Evolutionary conservation across 2,113 vertebrate genomes (phyloP), one percentile per base, ranked within the genome.

Genomic region (Labrus mixtus): DNA sequence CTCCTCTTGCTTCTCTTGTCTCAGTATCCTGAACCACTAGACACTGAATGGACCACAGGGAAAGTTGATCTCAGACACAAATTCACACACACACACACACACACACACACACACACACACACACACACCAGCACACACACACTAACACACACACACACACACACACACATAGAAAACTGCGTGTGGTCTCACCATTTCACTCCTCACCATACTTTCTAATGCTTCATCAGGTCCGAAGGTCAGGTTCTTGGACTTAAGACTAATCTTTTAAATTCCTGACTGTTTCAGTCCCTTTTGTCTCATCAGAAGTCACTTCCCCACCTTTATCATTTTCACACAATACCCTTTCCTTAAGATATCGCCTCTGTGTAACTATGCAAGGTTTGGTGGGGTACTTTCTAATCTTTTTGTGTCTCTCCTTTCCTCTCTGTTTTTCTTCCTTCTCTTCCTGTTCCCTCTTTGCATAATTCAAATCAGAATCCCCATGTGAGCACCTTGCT

Each of bases 381-480:
- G 66, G 65, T 63, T 80, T 72, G 17, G 55, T 84, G 88, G 67
- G 89, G 87, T 85, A 79, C 79, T 73, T 76, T 78, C 54, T 61
- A 66, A 68, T 78, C 78, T 88, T 74, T 70, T 41, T 50, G 9
- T 64, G 64, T 69, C 19, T 25, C 16, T 61, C 63, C 39, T 62
- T 50, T 76, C 53, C 61, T 74, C 63, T 77, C 36, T 68, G 59
- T 89, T 84, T 86, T 80, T 78, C 78, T 75, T 61, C 75, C 43
- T 60, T 75, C 70, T 70, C 76, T 57, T 80, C 63, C 48, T 68
- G 16, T 64, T 39, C 57, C 37, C 46, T 63, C 65, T 90, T 90
- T 89, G 89, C 81, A 88, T 90, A 87, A 92, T 92, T 92, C 80
- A 91, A 91, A 89, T 92, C 84, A 87, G 64, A 88, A 91, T 92